Conservation (phyloP, 2,113 vertebrate species). For the Suncus etruscus region DNA sequence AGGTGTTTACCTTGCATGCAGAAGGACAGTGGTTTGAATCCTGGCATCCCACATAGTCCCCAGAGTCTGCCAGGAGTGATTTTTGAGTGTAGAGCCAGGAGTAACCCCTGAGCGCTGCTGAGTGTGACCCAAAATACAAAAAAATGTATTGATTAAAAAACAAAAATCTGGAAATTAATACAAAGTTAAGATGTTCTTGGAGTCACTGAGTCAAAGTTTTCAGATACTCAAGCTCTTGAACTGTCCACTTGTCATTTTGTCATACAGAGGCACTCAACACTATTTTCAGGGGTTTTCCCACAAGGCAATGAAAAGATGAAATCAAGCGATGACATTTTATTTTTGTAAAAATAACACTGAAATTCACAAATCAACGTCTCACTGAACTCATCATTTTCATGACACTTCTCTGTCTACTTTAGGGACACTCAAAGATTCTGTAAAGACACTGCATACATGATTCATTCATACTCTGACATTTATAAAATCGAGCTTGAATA, state of each 20-base stretch:
- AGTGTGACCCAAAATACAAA: neutral
- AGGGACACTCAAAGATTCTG: constrained; percentile 45
- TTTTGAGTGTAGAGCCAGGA: too few species aligned
- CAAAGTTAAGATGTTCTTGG: neutral
- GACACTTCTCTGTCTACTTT: constrained; percentile 9
- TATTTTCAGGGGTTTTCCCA: neutral
- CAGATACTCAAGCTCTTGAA: too few species aligned
- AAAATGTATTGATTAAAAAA: neutral
- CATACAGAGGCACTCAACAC: neutral
- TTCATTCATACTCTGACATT: constrained; percentile 66
- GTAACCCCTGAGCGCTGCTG: too few species aligned
- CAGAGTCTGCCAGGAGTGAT: too few species aligned
- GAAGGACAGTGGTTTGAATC: too few species aligned
- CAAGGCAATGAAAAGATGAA: constrained; percentile 9
- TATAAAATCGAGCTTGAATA: constrained; percentile 57
- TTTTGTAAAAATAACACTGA: constrained; percentile 34
- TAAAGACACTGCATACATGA: constrained; percentile 48
- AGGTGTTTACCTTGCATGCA: too few species aligned
- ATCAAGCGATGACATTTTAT: neutral
- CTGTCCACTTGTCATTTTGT: neutral
- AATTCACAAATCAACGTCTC: constrained; percentile 56
- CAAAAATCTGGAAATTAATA: constrained; percentile 20
- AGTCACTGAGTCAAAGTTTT: neutral
- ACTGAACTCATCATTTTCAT: neutral
- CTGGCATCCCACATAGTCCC: too few species aligned